Base-by-base conservation (phyloP, 2,113 vertebrate species). In the Oenanthe melanoleuca region DNA sequence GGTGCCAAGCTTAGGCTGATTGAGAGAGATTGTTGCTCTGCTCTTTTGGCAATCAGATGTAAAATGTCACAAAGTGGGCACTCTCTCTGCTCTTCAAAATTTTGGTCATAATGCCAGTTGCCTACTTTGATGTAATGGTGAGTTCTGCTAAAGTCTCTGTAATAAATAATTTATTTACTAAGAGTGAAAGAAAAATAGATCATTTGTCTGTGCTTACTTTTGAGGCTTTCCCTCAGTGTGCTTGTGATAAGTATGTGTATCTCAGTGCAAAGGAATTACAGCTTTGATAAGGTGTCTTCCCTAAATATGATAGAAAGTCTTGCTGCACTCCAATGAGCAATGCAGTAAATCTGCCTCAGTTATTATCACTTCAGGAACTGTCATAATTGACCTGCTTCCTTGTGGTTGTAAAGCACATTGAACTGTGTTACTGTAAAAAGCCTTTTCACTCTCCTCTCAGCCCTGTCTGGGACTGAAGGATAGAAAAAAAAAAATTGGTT, bases 301-400 rank as follows among this genome's bases (percentile, higher is more conserved):
- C 59, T 92, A 61, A 91, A 75, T 55, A 50, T 11, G 40, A 49
- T 28, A 74, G 77, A 69, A 89, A 74, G 78, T 72, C 61, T 72
- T 11, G 1, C 70, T 82, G 50, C 65, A 45, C 40, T 93, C 78
- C 56, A 69, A 74, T 92, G 73, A 79, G 57, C 84, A 86, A 33
- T 52, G 77, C 70, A 60, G 72, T 93, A 84, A 86, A 93, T 89
- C 73, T 94, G 37, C 38, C 52, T 50, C 44, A 14, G 38, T 70
- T 91, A 20, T 82, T 89, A 65, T 44, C 74, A 49, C 53, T 93
- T 88, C 70, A 92, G 55, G 75, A 93, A 29, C 79, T 91, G 63
- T 88, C 44, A 31, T 83, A 79, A 79, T 77, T 88, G 66, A 52
- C 74, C 61, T 86, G 53, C 47, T 87, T 87, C 65, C 72, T 86